Evolutionary conservation across 1,140 invertebrate species (phyloP).

Genomic region (Aphelenchoides fujianensis): DNA sequence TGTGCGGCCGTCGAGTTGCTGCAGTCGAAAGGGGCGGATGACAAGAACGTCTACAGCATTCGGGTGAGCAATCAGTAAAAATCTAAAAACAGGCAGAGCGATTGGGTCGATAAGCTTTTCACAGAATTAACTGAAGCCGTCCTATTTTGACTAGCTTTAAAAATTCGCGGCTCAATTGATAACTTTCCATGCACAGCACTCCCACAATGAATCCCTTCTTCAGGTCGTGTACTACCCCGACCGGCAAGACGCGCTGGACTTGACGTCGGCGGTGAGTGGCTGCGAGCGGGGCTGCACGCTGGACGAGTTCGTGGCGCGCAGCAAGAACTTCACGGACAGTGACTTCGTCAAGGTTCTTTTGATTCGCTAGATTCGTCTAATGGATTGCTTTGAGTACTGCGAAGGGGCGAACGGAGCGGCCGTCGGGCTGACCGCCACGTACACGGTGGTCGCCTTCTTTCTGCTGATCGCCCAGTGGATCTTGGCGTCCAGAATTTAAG

Average conservation of each 20-base stretch:
- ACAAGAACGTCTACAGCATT: constrained; percentile 11
- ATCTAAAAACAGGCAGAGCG: neutral
- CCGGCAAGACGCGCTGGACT: neutral
- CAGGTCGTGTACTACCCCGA: constrained; percentile 31
- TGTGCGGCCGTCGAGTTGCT: constrained; percentile 39
- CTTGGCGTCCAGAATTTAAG: neutral
- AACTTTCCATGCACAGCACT: neutral
- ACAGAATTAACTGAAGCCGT: constrained; percentile 3
- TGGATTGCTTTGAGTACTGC: neutral
- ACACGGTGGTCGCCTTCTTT: neutral
- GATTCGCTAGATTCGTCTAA: neutral
- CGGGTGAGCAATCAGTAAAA: neutral
- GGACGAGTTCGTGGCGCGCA: constrained; percentile 24
- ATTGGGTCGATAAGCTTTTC: no score
- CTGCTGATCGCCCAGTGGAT: neutral
- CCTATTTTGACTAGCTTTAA: no score
- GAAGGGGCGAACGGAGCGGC: neutral
- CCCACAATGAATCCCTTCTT: constrained; percentile 5
- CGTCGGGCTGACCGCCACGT: neutral
- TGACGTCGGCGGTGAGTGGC: constrained; percentile 17
- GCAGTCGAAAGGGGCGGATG: constrained; percentile 17
- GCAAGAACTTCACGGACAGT: neutral
- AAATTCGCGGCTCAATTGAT: no score
- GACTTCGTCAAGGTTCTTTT: neutral
- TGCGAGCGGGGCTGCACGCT: constrained; percentile 25